Base-by-base conservation (phyloP, 2,888 invertebrate genomes). In the Bellardia pandia region DNA sequence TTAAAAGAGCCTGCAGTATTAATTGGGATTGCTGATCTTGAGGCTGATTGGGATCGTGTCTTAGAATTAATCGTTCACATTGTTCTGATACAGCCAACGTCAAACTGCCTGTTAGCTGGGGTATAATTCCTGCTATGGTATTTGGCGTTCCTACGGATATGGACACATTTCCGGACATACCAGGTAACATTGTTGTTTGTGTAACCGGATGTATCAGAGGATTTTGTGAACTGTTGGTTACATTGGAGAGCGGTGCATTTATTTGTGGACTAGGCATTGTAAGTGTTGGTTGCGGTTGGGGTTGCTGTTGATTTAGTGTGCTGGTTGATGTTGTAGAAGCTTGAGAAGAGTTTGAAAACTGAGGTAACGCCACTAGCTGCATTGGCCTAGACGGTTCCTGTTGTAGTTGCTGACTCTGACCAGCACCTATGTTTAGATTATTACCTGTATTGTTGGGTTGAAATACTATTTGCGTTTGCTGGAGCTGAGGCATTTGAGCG, bases 31-130 rank as follows among this genome's bases (percentile, higher is more conserved):
- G 94, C 71, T 93, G 91, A 90, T 95, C 95, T 88, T 95, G 95
- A 68, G 95, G 95, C 60, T 94, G 91, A 77, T 94, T 95, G 3
- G 95, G 95, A 88, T 96, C 95, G 89, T 96, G 96, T 64, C 96
- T 96, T 74, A 96, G 92, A 60, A 96, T 94, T 64, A 96, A 93
- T 37, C 96, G 94, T 53, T 93, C 96, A 9, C 96, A 96, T 89
- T 96, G 96, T 91, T 96, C 96, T 1, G 95, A 95, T 69, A 96
- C 94, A 0, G 96, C 95, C 79, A 96, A 92, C 85, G 96, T 95
- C 82, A 96, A 94, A 78, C 95, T 96, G 1, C 96, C 96, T 33
- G 95, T 95, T 8, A 95, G 92, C 89, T 95, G 96, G 2, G 94
- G 94, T 71, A 94, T 94, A 56, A 94, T 88, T 1, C 93, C 88